Conservation (phyloP, 2,113 vertebrate genomes). For the Pardalotus punctatus region DNA sequence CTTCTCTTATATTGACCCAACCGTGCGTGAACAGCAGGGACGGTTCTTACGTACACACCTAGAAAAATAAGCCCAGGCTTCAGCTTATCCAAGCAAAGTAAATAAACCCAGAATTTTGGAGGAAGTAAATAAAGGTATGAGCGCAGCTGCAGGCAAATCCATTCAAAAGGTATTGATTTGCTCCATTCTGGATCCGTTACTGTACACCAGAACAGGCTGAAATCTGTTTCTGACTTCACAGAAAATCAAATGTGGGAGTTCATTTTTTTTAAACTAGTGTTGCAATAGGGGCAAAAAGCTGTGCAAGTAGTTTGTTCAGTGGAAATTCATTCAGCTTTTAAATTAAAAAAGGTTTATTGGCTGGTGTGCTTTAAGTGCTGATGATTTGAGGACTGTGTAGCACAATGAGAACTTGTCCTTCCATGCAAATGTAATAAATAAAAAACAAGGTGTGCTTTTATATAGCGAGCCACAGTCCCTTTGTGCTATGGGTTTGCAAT, state of each 20-base stretch:
- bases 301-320: background rate
- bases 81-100: background rate
- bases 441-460: background rate
- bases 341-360: background rate
- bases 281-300: background rate
- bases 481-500: background rate
- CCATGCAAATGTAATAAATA: background rate
- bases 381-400: background rate
- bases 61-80: background rate
- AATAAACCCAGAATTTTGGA: background rate
- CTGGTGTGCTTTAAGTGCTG: background rate
- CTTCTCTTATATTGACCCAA: background rate
- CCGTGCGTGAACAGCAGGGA: background rate
- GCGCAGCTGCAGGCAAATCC: background rate
- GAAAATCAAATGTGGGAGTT: background rate
- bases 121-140: constrained; percentile 19
- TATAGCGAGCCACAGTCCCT: background rate
- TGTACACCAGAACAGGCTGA: background rate
- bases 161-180: background rate
- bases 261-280: background rate
- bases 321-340: background rate
- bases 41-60: background rate
- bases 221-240: background rate
- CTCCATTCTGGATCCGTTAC: background rate
- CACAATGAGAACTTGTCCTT: background rate